These are phyloP conservation scores for Rhodeus uyekii DNA, from an alignment of 2,797 vertebrate species.

Conservation along the genomic window DNA sequence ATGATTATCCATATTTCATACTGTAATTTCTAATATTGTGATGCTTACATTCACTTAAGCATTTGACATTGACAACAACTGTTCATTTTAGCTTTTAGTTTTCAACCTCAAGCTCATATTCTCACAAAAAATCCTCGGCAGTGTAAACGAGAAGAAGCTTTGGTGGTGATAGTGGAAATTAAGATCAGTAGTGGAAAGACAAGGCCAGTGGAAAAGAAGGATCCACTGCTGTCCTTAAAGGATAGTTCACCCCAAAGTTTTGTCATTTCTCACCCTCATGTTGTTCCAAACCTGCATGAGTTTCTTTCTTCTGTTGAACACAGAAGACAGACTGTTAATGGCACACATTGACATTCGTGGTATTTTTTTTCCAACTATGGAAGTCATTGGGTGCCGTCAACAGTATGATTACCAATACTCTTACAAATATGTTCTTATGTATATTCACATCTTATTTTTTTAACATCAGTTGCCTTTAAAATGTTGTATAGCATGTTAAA, in stretches of 20 bases:
- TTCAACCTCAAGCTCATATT: neutral
- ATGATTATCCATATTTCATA: neutral
- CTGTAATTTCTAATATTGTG: neutral
- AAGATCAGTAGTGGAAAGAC: neutral
- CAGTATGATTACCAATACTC: no score
- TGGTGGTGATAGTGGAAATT: neutral
- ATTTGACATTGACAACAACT: neutral
- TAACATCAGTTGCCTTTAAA: neutral
- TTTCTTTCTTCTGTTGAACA: no score
- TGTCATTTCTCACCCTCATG: no score
- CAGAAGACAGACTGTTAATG: no score
- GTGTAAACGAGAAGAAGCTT: neutral
- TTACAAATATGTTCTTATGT: no score
- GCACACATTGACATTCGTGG: no score
- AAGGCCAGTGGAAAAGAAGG: neutral
- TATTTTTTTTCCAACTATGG: no score
- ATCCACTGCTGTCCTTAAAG: neutral
- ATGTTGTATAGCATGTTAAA: neutral
- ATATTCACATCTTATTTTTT: neutral
- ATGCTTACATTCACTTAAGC: neutral
- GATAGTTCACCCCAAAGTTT: no score
- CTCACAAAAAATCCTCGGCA: neutral
- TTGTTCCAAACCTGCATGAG: no score
- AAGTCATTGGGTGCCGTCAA: no score
- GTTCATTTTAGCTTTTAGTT: neutral